Evolutionary conservation across 2,797 vertebrate genomes (phyloP).

Genomic region (Bufotes viridis): DNA sequence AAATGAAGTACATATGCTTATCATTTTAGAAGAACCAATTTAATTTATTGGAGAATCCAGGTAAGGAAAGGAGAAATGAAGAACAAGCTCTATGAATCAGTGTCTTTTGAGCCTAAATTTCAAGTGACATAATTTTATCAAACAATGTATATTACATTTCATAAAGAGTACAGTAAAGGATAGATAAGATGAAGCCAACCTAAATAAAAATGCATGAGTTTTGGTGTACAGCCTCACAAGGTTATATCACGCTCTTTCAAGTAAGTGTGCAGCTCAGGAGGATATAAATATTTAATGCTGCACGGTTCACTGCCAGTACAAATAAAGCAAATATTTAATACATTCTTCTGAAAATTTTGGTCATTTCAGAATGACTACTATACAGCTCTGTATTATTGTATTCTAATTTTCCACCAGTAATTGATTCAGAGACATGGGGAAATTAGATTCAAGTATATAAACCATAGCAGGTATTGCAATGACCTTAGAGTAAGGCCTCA

Average conservation of each 20-base stretch:
- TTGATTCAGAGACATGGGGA: slow-evolving; percentile 1
- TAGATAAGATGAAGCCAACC: slow-evolving; percentile 4
- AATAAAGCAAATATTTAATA: slow-evolving; percentile 34
- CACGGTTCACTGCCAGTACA: slow-evolving; percentile 36
- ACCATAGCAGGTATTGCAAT: slow-evolving; percentile 16
- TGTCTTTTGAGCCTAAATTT: not conserved
- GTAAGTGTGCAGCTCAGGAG: slow-evolving; percentile 30
- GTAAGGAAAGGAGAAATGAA: not conserved
- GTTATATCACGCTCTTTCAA: slow-evolving; percentile 29
- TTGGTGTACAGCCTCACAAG: not conserved
- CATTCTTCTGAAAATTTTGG: slow-evolving; percentile 18
- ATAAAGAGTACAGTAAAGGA: not conserved
- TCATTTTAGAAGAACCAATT: not conserved
- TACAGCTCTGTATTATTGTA: slow-evolving; percentile 41
- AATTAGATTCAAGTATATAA: slow-evolving; percentile 29
- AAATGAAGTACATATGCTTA: not conserved
- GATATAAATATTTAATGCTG: slow-evolving; percentile 44
- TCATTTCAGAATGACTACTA: slow-evolving; percentile 29
- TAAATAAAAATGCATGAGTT: slow-evolving; percentile 36
- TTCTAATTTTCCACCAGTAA: not conserved
- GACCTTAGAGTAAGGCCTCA: slow-evolving; percentile 7
- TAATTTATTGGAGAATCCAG: not conserved
- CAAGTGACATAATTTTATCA: not conserved
- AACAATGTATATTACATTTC: not conserved
- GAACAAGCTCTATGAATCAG: not conserved